A percentile compares a stretch with the other conserved stretches of the same genome.
Conservation (phyloP, 2,888 invertebrate species). For the Erpobdella octoculata region DNA sequence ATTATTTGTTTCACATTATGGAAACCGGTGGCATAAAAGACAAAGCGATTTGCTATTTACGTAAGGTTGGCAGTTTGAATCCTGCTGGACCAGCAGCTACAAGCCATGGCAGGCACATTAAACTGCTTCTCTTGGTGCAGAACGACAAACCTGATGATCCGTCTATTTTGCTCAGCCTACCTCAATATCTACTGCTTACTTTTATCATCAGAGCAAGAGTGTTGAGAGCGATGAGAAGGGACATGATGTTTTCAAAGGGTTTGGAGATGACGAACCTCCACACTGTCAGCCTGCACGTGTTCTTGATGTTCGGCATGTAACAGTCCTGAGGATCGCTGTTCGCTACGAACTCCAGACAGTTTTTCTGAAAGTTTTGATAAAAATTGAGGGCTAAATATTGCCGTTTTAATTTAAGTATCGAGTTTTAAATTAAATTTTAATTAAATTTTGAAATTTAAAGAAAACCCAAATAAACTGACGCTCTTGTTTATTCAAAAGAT, state of each 20-base stretch:
- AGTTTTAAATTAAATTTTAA: background rate
- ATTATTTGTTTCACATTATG: no score
- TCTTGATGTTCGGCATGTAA: conserved; percentile 20
- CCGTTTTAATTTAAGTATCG: background rate
- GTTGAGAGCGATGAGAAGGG: conserved; percentile 20
- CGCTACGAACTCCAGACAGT: conserved; percentile 30
- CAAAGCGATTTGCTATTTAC: no score
- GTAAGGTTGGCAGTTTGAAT: no score
- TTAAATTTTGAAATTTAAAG: background rate
- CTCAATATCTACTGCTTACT: background rate
- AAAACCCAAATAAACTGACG: background rate
- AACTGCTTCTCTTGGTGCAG: no score
- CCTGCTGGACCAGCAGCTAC: no score
- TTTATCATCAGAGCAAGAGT: conserved; percentile 32
- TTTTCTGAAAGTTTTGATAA: conserved; percentile 16
- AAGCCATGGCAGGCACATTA: no score
- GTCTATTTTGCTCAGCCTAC: no score
- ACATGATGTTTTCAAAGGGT: conserved; percentile 27
- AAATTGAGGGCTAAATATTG: background rate
- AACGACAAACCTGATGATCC: no score
- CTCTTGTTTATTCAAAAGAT: no score
- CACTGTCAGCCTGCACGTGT: conserved; percentile 6
- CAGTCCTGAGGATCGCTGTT: conserved; percentile 28
- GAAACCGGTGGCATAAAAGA: no score
- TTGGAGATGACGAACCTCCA: conserved; percentile 26